These are phyloP conservation scores for Arremon brunneinucha DNA, from an alignment of 2,797 vertebrate genomes.

Conservation along the genomic window DNA sequence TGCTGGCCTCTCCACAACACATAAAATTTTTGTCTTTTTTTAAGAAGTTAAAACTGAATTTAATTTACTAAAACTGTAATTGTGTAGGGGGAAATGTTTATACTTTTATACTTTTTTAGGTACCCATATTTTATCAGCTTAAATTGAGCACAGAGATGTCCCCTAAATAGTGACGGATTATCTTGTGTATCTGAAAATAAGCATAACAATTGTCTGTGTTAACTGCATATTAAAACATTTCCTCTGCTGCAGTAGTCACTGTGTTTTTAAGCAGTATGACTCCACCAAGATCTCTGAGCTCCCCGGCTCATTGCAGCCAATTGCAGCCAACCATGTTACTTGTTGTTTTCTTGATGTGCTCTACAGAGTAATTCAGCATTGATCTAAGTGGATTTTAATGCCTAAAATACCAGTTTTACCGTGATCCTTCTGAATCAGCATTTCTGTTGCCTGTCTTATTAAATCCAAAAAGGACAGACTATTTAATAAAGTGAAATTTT, in stretches of 20 bases:
- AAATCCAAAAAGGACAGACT: not conserved
- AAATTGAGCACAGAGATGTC: conserved; percentile 65
- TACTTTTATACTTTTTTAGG: conserved; percentile 78
- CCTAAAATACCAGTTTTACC: not conserved
- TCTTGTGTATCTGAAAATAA: conserved; percentile 70
- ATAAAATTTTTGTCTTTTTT: conserved; percentile 61
- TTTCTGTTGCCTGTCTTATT: not conserved
- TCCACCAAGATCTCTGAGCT: not conserved
- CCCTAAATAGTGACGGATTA: conserved; percentile 63
- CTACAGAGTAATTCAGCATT: not conserved
- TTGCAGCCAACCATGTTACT: conserved; percentile 2
- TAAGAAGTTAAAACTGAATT: conserved; percentile 64
- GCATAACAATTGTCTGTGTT: conserved; percentile 44
- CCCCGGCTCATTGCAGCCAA: not conserved
- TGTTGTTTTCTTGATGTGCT: not conserved
- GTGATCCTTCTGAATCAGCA: not conserved
- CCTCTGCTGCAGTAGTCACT: conserved; percentile 54
- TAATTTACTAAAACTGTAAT: conserved; percentile 73
- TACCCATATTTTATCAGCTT: conserved; percentile 72
- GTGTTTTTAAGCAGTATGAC: conserved; percentile 27
- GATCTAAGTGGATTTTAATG: not conserved
- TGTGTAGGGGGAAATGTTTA: conserved; percentile 72
- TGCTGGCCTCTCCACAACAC: conserved; percentile 32
- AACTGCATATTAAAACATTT: conserved; percentile 45
- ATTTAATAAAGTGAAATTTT: not conserved